These are phyloP conservation scores for Rhagonycha lutea DNA, from an alignment of 2,888 invertebrate species.

Conservation along the genomic window DNA sequence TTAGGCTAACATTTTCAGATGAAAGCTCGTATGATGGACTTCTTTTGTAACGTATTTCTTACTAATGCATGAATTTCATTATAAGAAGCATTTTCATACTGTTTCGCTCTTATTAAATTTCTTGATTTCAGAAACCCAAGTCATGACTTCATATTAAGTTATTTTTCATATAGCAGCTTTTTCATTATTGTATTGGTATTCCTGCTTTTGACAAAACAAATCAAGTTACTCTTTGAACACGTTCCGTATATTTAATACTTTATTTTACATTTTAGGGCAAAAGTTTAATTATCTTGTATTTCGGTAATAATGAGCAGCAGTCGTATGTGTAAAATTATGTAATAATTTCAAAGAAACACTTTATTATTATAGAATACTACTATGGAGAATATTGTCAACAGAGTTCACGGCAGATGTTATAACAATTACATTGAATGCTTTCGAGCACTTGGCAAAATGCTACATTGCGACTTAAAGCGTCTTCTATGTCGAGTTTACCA, in stretches of 20 bases:
- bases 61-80: not conserved
- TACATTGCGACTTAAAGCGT: not conserved
- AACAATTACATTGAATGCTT: conserved; percentile 18
- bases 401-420: conserved; percentile 23
- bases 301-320: not conserved
- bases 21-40: not conserved
- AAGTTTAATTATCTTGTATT: not conserved
- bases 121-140: not conserved
- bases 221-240: too few species aligned
- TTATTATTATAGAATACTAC: conserved; percentile 10
- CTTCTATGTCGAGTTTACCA: not conserved
- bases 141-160: not conserved
- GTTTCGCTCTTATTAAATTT: not conserved
- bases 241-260: not conserved
- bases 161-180: not conserved
- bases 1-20: not conserved
- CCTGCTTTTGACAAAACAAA: not conserved
- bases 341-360: conserved; percentile 6
- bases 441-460: conserved; percentile 15
- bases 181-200: not conserved
- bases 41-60: not conserved
- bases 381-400: conserved; percentile 12
- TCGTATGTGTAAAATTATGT: not conserved
- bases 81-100: not conserved
- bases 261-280: not conserved